phyloP scores from a whole-genome alignment of 2,797 vertebrate species.

The Macropodus opercularis region DNA sequence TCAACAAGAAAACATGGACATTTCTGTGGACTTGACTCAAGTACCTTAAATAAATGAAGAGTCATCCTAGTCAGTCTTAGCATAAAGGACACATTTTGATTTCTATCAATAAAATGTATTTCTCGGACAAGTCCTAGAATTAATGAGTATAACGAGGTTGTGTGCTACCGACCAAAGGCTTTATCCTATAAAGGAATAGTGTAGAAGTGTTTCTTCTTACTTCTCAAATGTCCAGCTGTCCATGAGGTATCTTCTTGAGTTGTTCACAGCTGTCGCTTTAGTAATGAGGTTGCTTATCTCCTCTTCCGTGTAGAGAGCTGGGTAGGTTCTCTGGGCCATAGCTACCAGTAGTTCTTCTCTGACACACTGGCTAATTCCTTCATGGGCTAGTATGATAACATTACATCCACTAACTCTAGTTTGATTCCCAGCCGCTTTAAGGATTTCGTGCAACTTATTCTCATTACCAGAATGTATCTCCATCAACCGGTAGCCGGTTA shows the following conservation, averaged over 20 bases:
- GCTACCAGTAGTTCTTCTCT: constrained; percentile 78
- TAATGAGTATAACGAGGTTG: background rate
- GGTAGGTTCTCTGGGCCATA: constrained; percentile 76
- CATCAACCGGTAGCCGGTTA: constrained; percentile 75
- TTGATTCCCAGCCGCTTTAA: constrained; percentile 75
- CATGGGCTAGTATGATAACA: constrained; percentile 81
- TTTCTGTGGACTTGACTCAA: constrained; percentile 78
- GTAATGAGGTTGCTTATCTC: constrained; percentile 71
- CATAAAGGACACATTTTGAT: background rate
- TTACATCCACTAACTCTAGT: constrained; percentile 59
- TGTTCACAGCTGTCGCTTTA: constrained; percentile 53
- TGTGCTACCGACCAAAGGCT: background rate
- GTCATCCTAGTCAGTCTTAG: background rate
- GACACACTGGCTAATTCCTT: constrained; percentile 58
- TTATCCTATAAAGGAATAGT: background rate
- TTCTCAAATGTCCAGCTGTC: constrained; percentile 73
- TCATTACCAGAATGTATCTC: constrained; percentile 77
- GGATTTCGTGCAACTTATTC: constrained; percentile 63
- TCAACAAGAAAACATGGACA: constrained; percentile 84
- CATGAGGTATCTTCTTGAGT: constrained; percentile 52
- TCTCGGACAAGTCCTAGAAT: no score
- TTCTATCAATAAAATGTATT: background rate
- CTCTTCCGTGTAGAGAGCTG: constrained; percentile 74
- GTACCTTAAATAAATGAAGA: constrained; percentile 66
- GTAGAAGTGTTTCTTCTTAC: constrained; percentile 67